A percentile compares a stretch with the other conserved stretches of the same genome.
phyloP scores from a whole-genome alignment of 2,888 invertebrate species.

The Drosophila fungiperda region DNA sequence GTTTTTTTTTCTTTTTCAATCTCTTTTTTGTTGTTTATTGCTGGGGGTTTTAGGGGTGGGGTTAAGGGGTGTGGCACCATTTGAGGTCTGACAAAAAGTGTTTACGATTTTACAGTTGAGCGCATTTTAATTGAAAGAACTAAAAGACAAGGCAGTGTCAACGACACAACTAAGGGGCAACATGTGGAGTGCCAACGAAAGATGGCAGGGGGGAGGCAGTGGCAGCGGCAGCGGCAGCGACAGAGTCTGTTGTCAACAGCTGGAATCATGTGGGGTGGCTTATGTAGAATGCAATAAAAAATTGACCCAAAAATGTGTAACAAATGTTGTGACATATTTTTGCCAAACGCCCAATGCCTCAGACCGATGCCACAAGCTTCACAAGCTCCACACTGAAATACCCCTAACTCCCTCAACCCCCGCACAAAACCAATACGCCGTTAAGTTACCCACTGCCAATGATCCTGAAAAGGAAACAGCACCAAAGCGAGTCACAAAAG shows the following conservation, averaged over 20 bases:
- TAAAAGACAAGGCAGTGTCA: slow-evolving; percentile 73
- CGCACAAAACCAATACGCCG: slow-evolving; percentile 22
- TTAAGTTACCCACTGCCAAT: slow-evolving; percentile 68
- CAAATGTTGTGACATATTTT: slow-evolving; percentile 80
- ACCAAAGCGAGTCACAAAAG: slow-evolving; percentile 62
- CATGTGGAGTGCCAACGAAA: slow-evolving; percentile 67
- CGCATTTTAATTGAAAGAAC: slow-evolving; percentile 73
- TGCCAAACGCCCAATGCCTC: slow-evolving; percentile 49
- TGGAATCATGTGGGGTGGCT: slow-evolving; percentile 58
- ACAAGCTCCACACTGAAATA: background rate
- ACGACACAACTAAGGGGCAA: slow-evolving; percentile 53
- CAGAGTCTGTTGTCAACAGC: slow-evolving; percentile 55
- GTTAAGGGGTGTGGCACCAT: background rate
- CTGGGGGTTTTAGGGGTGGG: background rate
- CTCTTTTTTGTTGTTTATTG: background rate
- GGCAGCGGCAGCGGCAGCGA: background rate
- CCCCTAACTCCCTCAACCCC: background rate
- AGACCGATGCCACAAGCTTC: background rate
- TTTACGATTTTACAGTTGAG: slow-evolving; percentile 78
- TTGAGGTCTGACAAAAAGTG: slow-evolving; percentile 53
- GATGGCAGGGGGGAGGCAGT: slow-evolving; percentile 7
- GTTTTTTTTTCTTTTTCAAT: background rate
- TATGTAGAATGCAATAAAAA: slow-evolving; percentile 72
- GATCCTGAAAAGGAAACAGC: slow-evolving; percentile 74
- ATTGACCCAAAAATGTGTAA: slow-evolving; percentile 80